These are phyloP conservation scores for Scaptomyza reducta DNA, from an alignment of 2,888 invertebrate species.

Conservation along the genomic window DNA sequence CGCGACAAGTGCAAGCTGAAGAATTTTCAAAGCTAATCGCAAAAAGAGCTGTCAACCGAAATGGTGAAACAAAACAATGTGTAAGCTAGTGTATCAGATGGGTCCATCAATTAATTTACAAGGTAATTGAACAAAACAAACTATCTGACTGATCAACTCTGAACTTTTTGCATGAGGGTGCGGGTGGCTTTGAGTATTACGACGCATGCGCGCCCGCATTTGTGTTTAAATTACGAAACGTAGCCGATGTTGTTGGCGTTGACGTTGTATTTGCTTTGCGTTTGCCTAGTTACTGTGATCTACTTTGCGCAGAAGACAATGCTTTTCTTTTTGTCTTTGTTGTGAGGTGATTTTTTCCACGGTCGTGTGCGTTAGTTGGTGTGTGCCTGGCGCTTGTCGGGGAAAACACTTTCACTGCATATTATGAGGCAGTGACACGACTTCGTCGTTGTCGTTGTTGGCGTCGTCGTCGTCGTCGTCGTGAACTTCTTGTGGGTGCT, in stretches of 20 bases:
- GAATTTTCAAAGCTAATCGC: constrained; percentile 23
- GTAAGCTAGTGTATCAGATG: constrained; percentile 3
- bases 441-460: constrained; percentile 35
- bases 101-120: constrained; percentile 7
- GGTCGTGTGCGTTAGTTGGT: constrained; percentile 66
- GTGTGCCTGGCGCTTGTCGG: constrained; percentile 66
- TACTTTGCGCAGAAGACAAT: constrained; percentile 72
- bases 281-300: constrained; percentile 61
- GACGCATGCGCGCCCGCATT: constrained; percentile 63
- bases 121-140: constrained; percentile 17
- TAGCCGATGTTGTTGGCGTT: constrained; percentile 15
- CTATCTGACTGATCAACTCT: constrained; percentile 65
- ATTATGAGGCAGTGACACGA: constrained; percentile 77
- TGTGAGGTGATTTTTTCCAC: constrained; percentile 58
- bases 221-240: constrained; percentile 65
- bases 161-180: constrained; percentile 58
- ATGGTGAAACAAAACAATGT: neutral
- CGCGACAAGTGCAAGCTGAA: constrained; percentile 17
- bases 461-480: constrained; percentile 38
- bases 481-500: constrained; percentile 53
- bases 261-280: constrained; percentile 61
- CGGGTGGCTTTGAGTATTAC: constrained; percentile 45
- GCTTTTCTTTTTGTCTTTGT: constrained; percentile 69
- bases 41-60: neutral
- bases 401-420: constrained; percentile 83